A percentile compares a stretch with the other conserved stretches of the same genome.
Evolutionary conservation across 2,797 vertebrate species (phyloP).

Genomic region (Sebastolobus alascanus): DNA sequence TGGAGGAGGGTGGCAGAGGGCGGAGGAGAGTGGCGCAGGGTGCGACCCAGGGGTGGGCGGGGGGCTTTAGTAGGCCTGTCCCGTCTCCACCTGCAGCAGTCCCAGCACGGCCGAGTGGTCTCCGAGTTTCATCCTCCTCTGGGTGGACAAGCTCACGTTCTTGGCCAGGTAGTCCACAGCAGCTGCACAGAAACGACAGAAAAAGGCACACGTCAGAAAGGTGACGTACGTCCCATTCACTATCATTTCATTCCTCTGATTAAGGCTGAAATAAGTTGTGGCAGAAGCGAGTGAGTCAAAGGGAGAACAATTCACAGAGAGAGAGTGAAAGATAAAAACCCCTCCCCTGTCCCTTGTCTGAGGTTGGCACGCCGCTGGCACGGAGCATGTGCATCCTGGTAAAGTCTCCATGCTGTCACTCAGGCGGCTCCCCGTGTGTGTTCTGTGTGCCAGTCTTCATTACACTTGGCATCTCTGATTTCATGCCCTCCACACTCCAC

Average conservation of each 20-base stretch:
- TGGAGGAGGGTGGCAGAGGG: constrained; percentile 58
- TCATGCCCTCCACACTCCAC: constrained; percentile 95
- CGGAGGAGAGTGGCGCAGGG: constrained; percentile 22
- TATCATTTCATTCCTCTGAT: constrained; percentile 55
- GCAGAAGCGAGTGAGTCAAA: constrained; percentile 74
- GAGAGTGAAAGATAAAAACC: constrained; percentile 68
- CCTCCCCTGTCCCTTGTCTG: constrained; percentile 70
- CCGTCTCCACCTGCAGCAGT: constrained; percentile 97
- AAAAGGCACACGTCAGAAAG: constrained; percentile 49
- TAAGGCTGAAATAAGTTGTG: constrained; percentile 78
- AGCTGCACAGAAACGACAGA: constrained; percentile 87
- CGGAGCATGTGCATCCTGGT: constrained; percentile 81
- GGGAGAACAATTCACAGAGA: constrained; percentile 67
- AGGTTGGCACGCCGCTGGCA: constrained; percentile 80
- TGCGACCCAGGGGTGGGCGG: not conserved
- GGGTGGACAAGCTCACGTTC: constrained; percentile 97
- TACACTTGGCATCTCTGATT: constrained; percentile 99
- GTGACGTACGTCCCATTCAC: constrained; percentile 53
- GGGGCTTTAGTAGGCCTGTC: constrained; percentile 92
- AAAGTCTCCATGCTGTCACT: constrained; percentile 90
- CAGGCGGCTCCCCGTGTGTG: constrained; percentile 87
- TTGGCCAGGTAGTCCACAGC: constrained; percentile 99
- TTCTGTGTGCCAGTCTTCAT: constrained; percentile 92
- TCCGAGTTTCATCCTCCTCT: constrained; percentile 98
- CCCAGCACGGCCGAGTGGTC: constrained; percentile 98